Evolutionary conservation across 2,113 vertebrate genomes (phyloP), one percentile per base, ranked within the genome.

Genomic region (Tragelaphus strepsiceros): DNA sequence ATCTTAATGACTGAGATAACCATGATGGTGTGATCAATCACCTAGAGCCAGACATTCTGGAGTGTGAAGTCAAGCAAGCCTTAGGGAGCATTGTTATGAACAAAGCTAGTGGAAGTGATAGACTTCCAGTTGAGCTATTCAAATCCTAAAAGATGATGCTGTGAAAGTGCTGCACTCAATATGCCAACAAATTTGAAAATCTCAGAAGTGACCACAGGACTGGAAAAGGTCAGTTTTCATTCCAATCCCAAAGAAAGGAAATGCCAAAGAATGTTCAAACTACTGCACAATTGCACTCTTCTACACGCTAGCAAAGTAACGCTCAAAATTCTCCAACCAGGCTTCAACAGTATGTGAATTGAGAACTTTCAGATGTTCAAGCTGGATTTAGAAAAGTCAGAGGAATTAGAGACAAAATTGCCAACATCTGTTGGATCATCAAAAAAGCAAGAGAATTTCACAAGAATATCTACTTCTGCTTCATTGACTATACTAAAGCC

Each of bases 11-110:
- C 5, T 39, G n/a, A 74, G 19, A 39, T 39, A 39, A 74, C 10
- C n/a, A 24, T 22, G 19, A 74, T 39, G 10, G n/a, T 24, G 19
- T 74, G 19, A 24, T 22, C 35, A 12, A 19, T 39, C 67, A 74
- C n/a, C n/a, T 71, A 74, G 10, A 74, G n/a, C 67, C 21, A 74
- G n/a, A 74, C 10, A 39, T 74, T 10, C 5, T 22, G 35, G n/a
- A 39, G 5, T 39, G 9, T 13, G 67, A 74, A 39, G 21, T 39
- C 67, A 39, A 74, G 67, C 35, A 12, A 5, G 67, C 19, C n/a
- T 39, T 39, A 74, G 19, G 21, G 22, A 39, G 67, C 0, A 3
- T 39, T 35, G 13, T 35, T 74, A 74, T 0, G 5, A 74, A 24
- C 67, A 74, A 74, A 74, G 67, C n/a, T 74, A 39, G 5, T 74